Evolutionary conservation across 2,113 vertebrate species (phyloP).

Genomic region (Coracopsis vasa): DNA sequence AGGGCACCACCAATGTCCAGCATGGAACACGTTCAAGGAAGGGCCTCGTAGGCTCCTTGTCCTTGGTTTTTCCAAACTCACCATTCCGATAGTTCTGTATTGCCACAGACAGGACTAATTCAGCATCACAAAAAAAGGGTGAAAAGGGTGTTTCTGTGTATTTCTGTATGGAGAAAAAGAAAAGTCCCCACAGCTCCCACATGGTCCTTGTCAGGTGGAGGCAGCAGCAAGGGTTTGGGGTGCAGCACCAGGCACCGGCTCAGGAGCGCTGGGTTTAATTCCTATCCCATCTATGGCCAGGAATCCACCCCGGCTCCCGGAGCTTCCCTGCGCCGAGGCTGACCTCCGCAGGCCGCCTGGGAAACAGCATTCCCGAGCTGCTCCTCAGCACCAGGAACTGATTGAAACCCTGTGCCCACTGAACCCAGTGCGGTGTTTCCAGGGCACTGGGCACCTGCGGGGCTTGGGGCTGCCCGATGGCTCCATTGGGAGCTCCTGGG

Average conservation of each 20-base stretch:
- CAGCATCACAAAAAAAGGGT: not conserved
- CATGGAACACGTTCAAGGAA: not conserved
- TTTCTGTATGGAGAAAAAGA: not conserved
- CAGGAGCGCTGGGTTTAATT: not conserved
- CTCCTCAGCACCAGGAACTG: not conserved
- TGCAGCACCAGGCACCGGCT: not conserved
- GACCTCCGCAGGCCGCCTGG: constrained; percentile 35
- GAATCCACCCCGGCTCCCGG: not conserved
- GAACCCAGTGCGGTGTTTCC: fast-evolving
- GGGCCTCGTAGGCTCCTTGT: fast-evolving
- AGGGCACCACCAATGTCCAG: not conserved
- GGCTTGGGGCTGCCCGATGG: fast-evolving
- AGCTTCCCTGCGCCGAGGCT: constrained; percentile 2
- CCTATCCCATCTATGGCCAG: not conserved
- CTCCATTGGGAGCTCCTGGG: fast-evolving
- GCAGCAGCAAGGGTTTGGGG: not conserved
- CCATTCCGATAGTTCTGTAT: not conserved
- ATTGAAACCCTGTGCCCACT: not conserved
- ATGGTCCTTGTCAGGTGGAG: not conserved
- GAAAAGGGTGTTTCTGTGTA: not conserved
- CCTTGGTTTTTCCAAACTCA: not conserved
- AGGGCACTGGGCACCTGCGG: fast-evolving
- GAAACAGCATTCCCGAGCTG: not conserved
- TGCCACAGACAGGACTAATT: not conserved
- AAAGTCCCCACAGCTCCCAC: not conserved